phyloP scores from a whole-genome alignment of 2,888 invertebrate genomes.

The Perizoma affinitatum region DNA sequence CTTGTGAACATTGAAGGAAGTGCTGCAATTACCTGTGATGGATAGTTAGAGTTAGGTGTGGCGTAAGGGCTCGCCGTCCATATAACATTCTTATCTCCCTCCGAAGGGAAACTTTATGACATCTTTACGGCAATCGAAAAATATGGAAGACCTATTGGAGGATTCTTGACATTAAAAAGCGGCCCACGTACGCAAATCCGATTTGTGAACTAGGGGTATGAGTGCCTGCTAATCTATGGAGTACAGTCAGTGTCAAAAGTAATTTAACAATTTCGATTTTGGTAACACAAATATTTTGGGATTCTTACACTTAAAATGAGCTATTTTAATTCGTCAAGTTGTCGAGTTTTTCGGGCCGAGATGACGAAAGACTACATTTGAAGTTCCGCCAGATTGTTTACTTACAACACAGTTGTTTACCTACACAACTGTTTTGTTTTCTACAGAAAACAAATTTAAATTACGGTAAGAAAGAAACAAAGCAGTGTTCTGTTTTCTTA shows the following conservation, averaged over 20 bases:
- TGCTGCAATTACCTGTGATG: conserved; percentile 76
- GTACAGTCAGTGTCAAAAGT: not conserved
- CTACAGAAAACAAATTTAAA: too few species aligned
- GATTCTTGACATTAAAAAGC: conserved; percentile 66
- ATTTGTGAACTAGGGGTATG: conserved; percentile 52
- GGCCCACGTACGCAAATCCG: conserved; percentile 54
- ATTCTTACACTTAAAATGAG: too few species aligned
- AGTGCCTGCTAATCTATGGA: conserved; percentile 25
- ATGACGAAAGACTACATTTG: too few species aligned
- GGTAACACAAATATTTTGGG: too few species aligned
- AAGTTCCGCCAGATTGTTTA: too few species aligned
- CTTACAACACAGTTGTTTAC: too few species aligned
- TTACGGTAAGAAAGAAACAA: too few species aligned
- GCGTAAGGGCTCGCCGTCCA: conserved; percentile 68
- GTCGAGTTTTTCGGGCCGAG: too few species aligned
- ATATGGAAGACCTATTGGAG: conserved; percentile 71
- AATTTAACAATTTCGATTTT: too few species aligned
- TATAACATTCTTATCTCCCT: conserved; percentile 78
- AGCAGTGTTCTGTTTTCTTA: too few species aligned
- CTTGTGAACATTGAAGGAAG: conserved; percentile 75
- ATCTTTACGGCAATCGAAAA: conserved; percentile 76
- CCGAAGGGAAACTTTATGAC: conserved; percentile 74
- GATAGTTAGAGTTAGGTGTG: conserved; percentile 73
- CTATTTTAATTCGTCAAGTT: too few species aligned
- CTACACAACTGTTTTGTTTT: too few species aligned